phyloP scores from a whole-genome alignment of 1,140 invertebrate species.

The Galendromus occidentalis region DNA sequence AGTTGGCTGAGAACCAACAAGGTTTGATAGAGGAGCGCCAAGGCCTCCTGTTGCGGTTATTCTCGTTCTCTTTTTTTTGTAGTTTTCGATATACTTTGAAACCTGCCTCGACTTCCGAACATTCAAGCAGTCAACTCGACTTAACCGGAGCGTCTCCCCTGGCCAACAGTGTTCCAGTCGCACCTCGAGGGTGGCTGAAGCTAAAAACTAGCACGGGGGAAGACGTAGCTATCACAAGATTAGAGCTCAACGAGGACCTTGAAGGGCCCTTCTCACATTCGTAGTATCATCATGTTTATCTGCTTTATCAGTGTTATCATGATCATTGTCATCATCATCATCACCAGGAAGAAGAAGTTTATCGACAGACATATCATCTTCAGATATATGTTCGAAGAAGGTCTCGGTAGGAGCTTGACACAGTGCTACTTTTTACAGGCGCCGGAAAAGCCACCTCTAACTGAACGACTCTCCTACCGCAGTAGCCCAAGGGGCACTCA shows the following conservation, averaged over 20 bases:
- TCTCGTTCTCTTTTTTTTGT: not conserved
- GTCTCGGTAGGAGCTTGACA: not conserved
- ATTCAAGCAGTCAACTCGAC: slow-evolving; percentile 11
- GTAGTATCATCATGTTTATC: not conserved
- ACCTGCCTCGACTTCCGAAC: slow-evolving; percentile 9
- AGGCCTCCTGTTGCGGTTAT: not conserved
- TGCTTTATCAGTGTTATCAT: not conserved
- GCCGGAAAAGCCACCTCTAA: not conserved
- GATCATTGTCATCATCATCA: not conserved
- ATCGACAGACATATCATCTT: not conserved
- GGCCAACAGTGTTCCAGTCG: not conserved
- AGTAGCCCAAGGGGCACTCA: not conserved
- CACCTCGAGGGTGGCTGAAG: not conserved
- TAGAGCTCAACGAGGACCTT: slow-evolving; percentile 1
- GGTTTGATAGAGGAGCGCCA: not conserved
- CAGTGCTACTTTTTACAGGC: not conserved
- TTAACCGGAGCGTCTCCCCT: slow-evolving; percentile 10
- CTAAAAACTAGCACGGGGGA: not conserved
- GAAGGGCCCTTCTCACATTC: not conserved
- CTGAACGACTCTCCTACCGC: not conserved
- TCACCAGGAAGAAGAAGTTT: not conserved
- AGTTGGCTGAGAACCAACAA: not conserved
- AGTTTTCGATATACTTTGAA: slow-evolving; percentile 9
- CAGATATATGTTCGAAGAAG: not conserved
- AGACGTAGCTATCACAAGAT: slow-evolving; percentile 7